These are phyloP conservation scores for Scolopax bukidnonensis DNA, from an alignment of 2,797 vertebrate species.

Conservation along the genomic window DNA sequence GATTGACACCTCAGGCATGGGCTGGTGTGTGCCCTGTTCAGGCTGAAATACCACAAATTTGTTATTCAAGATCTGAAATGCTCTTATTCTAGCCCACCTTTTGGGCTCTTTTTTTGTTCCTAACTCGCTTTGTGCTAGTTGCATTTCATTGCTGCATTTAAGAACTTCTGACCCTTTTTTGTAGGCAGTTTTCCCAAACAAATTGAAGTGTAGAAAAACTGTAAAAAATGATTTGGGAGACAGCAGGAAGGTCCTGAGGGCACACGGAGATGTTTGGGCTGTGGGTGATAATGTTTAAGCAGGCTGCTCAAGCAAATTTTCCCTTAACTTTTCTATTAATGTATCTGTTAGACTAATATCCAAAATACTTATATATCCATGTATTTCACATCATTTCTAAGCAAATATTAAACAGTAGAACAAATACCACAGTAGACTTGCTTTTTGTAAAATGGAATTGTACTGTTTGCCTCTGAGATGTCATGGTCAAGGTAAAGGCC, in stretches of 20 bases:
- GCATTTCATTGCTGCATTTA: neutral
- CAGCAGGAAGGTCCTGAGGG: neutral
- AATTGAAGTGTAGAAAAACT: neutral
- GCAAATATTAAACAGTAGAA: neutral
- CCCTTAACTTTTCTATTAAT: neutral
- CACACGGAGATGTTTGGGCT: neutral
- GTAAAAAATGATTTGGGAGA: neutral
- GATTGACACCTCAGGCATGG: neutral
- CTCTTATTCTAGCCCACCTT: neutral
- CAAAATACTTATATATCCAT: neutral
- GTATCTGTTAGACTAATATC: neutral
- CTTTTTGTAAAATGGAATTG: neutral
- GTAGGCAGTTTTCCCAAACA: neutral
- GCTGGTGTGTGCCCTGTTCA: neutral
- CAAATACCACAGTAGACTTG: neutral
- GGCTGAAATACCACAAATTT: neutral
- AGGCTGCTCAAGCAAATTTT: neutral
- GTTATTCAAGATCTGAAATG: neutral
- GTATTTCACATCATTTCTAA: neutral
- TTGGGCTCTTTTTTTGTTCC: neutral
- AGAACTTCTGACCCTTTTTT: neutral
- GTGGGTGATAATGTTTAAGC: neutral
- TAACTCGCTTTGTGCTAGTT: neutral
- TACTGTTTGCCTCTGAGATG: neutral
- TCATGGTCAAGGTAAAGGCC: neutral